Evolutionary conservation across 2,797 vertebrate genomes (phyloP), one percentile per base, ranked within the genome.

Genomic region (Bradypus variegatus): DNA sequence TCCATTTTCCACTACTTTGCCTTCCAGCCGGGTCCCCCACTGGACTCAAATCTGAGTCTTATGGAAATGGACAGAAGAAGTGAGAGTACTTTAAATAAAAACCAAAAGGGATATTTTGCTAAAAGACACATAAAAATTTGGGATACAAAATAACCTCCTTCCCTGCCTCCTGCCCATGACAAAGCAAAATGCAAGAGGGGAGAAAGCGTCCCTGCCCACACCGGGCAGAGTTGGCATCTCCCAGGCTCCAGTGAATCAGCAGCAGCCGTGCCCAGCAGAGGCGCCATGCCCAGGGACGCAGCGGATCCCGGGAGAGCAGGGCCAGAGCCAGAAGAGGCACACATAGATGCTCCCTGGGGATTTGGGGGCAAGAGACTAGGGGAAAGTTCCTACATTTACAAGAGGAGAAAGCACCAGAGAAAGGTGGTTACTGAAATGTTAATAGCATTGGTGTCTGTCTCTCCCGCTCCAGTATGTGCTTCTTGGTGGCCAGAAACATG

Each of bases 201-300:
- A 69, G 33, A 70, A 48, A 4, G 38, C 38, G 62, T 55, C n/a
- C 69, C 58, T 6, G 33, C 8, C 48, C 53, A 33, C 15, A 8
- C 15, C 0, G 2, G 55, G 31, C 72, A 67, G 58, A 65, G 67
- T 76, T 82, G 80, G 90, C 91, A 79, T 55, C 60, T 78, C 64
- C 41, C 45, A 31, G 62, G 53, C 75, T 67, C 69, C 6, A 29
- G 88, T 91, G 88, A 92, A 45, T 89, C 95, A 92, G 82, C 86
- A 91, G 78, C 64, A 87, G 36, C 60, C 14, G 9, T 88, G 69
- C 65, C 72, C n/a, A 33, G 65, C 53, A 48, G 85, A 73, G 72
- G 53, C 15, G 5, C 19, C 14, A 19, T 91, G 91, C 81, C 85
- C 77, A 75, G 3, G 65, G 53, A 58, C 65, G 19, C 6, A 29